Evolutionary conservation across 2,888 invertebrate species (phyloP), one percentile per base, ranked within the genome.

Genomic region (Drosophila lutescens): DNA sequence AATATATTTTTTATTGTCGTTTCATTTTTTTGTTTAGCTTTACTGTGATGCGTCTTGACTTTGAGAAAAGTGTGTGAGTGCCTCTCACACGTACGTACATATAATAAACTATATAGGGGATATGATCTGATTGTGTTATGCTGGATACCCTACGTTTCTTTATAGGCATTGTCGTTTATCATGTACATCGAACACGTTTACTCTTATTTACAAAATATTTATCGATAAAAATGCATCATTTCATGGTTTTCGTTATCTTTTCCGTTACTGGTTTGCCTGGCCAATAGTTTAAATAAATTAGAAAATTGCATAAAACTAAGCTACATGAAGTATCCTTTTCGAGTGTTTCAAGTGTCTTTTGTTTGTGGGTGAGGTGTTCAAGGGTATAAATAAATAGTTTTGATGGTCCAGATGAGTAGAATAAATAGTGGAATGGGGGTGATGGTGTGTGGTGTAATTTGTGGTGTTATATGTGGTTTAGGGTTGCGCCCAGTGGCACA

Each of bases 171-270:
- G 60, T 59, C 67, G 71, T 75, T 79, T 75, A 75, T 78, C 74
- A 73, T 80, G 55, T 78, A 77, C 78, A 77, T 78, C 73, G 76
- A 84, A 77, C 74, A 78, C 58, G 83, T 78, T 88, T 84, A 88
- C 85, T 63, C 61, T 80, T 83, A 83, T 87, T 86, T 86, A 82
- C 88, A 80, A 84, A 84, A 79, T 78, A 78, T 78, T 88, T 77
- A 88, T 80, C 71, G 74, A 79, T 86, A 78, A 80, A 85, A 86
- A 86, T 83, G 86, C 88, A 79, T 78, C 60, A 59, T 59, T 72
- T 72, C 41, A 54, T 76, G 68, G 63, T 55, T 55, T 50, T 41
- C 40, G 23, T 57, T 73, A 32, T 57, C 32, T 10, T 60, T 69
- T 69, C 32, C 23, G 40, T 46, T 54, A 47, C 70, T 61, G 43